Percentiles rank a stretch among this genome's conserved stretches.
Evolutionary conservation across 2,113 vertebrate species (phyloP).

Genomic region (Pterocles orientalis): DNA sequence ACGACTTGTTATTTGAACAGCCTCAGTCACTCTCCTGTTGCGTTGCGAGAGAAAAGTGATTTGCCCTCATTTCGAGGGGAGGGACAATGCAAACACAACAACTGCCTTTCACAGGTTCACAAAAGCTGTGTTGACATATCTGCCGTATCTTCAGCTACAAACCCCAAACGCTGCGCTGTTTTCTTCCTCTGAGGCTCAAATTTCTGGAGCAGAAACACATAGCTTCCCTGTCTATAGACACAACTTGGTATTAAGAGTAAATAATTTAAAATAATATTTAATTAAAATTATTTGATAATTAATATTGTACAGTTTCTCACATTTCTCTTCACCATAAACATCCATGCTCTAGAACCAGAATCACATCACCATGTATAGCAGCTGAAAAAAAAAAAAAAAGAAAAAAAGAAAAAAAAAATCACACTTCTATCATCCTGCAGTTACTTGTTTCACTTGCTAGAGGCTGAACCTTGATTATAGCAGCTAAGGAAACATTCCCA

Average conservation of each 20-base stretch:
- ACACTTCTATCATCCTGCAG: neutral
- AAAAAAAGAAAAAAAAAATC: no score
- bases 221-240: neutral
- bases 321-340: neutral
- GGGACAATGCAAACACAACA: neutral
- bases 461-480: neutral
- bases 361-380: neutral
- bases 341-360: neutral
- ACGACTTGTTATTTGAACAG: neutral
- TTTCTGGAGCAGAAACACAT: neutral
- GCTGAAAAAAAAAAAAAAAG: neutral
- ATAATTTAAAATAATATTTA: neutral
- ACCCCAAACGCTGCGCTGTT: neutral
- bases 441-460: neutral
- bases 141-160: neutral
- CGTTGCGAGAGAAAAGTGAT: neutral
- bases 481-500: neutral
- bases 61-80: neutral
- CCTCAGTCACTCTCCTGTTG: neutral
- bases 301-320: neutral
- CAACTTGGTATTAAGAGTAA: neutral
- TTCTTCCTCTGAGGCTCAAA: neutral
- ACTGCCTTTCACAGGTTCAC: neutral
- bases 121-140: neutral
- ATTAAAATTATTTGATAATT: neutral